Conservation (phyloP, 64 coral and sea anemone genomes). For the Cladopsammia gracilis region DNA sequence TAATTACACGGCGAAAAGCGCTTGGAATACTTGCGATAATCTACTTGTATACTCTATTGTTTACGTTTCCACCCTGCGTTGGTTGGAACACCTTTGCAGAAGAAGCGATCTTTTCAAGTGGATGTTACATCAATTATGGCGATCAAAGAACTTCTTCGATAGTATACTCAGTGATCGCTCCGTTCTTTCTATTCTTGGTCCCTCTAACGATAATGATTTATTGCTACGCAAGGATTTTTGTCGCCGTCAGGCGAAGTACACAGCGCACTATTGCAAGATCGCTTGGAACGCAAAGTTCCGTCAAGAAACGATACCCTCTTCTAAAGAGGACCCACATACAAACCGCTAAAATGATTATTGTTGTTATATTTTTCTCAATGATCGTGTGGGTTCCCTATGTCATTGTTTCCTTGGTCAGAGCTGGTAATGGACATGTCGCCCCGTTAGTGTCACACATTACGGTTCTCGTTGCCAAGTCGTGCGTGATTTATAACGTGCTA, state of each 20-base stretch:
- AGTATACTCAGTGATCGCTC: conserved; percentile 79
- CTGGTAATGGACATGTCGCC: conserved; percentile 64
- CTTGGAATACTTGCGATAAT: conserved; percentile 67
- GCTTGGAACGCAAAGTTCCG: conserved; percentile 42
- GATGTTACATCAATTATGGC: conserved; percentile 91
- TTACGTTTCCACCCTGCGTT: conserved; percentile 83
- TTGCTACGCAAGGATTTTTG: conserved; percentile 92
- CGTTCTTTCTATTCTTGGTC: conserved; percentile 77
- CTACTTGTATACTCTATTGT: conserved; percentile 76
- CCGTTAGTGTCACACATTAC: conserved; percentile 79
- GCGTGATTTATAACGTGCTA: conserved; percentile 97
- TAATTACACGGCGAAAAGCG: conserved; percentile 79
- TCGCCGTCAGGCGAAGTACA: conserved; percentile 79
- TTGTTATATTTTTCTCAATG: conserved; percentile 96
- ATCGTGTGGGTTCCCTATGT: conserved; percentile 94
- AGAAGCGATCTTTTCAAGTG: conserved; percentile 77
- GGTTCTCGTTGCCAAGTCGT: conserved; percentile 90
- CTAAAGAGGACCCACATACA: conserved; percentile 90
- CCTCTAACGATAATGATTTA: conserved; percentile 79
- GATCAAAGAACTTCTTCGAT: conserved; percentile 84
- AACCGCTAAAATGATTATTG: conserved; percentile 95
- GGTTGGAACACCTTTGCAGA: conserved; percentile 86
- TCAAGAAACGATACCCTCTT: conserved; percentile 72
- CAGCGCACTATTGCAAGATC: conserved; percentile 67
- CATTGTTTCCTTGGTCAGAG: conserved; percentile 67